Evolutionary conservation across 1,140 invertebrate species (phyloP).

Genomic region (Conus betulinus): DNA sequence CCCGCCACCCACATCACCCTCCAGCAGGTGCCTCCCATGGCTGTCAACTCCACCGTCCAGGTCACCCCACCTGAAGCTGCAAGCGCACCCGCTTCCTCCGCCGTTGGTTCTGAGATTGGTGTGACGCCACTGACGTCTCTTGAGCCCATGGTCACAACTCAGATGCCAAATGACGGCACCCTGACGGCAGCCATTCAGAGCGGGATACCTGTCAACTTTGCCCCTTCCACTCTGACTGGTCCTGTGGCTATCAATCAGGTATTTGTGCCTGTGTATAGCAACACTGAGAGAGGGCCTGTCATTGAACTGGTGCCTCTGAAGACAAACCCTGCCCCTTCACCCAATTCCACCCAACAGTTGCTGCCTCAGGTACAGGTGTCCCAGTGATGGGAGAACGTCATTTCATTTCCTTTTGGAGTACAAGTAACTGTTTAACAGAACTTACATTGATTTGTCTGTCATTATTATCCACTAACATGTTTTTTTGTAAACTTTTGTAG

Average conservation of each 20-base stretch:
- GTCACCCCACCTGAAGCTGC: neutral
- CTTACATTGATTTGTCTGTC: no score
- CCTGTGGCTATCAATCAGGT: constrained; percentile 47
- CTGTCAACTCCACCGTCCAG: neutral
- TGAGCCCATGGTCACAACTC: neutral
- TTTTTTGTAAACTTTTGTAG: no score
- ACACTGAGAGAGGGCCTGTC: constrained; percentile 50
- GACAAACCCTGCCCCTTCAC: neutral
- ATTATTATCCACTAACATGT: no score
- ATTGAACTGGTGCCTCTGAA: constrained; percentile 52
- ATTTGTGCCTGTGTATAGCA: constrained; percentile 50
- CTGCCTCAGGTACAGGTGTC: constrained; percentile 28
- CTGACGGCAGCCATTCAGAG: constrained; percentile 45
- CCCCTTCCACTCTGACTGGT: constrained; percentile 23
- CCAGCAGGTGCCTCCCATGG: neutral
- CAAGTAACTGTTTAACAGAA: no score
- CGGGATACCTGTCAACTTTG: constrained; percentile 40
- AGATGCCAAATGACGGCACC: constrained; percentile 33
- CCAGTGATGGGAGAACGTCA: neutral
- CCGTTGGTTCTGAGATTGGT: neutral
- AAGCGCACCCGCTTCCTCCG: neutral
- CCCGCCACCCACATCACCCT: neutral
- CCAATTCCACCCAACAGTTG: neutral
- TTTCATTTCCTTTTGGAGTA: no score
- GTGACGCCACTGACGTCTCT: neutral